phyloP scores from a whole-genome alignment of 2,888 invertebrate species.

The Hyppa rectilinea region DNA sequence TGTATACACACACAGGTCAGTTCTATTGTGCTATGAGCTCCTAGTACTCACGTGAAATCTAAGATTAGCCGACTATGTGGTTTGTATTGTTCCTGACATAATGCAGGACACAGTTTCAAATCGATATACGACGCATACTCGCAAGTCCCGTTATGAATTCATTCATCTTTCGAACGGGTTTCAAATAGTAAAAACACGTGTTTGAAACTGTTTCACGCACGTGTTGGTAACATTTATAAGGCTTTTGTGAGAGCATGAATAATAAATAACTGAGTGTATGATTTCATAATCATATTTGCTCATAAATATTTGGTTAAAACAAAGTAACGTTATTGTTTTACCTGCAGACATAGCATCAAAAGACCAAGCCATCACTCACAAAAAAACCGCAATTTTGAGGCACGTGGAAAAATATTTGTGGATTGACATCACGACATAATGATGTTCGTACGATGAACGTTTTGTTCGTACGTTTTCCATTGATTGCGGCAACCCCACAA shows the following conservation, averaged over 20 bases:
- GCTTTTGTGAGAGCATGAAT: conserved; percentile 29
- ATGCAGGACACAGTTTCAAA: conserved; percentile 46
- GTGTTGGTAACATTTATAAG: conserved; percentile 25
- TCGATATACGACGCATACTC: conserved; percentile 40
- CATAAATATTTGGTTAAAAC: not conserved
- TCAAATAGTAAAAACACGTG: conserved; percentile 43
- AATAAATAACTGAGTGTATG: conserved; percentile 24
- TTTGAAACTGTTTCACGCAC: conserved; percentile 35
- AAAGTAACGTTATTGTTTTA: conserved; percentile 13
- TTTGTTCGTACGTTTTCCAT: conserved; percentile 34
- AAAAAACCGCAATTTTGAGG: conserved; percentile 3
- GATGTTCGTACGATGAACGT: conserved; percentile 19
- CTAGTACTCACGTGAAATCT: conserved; percentile 55
- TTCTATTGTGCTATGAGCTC: conserved; percentile 54
- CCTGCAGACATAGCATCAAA: not conserved
- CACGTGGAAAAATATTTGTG: conserved; percentile 41
- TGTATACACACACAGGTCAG: conserved; percentile 47
- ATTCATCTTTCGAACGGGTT: conserved; percentile 47
- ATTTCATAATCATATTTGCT: conserved; percentile 23
- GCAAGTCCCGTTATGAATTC: conserved; percentile 34
- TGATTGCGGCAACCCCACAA: conserved; percentile 50
- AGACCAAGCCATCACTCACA: no score
- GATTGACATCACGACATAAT: conserved; percentile 29
- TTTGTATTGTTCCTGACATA: conserved; percentile 48
- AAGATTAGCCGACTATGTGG: conserved; percentile 43